Base-by-base conservation (phyloP, 2,797 vertebrate genomes). In the Australoheros facetus region DNA sequence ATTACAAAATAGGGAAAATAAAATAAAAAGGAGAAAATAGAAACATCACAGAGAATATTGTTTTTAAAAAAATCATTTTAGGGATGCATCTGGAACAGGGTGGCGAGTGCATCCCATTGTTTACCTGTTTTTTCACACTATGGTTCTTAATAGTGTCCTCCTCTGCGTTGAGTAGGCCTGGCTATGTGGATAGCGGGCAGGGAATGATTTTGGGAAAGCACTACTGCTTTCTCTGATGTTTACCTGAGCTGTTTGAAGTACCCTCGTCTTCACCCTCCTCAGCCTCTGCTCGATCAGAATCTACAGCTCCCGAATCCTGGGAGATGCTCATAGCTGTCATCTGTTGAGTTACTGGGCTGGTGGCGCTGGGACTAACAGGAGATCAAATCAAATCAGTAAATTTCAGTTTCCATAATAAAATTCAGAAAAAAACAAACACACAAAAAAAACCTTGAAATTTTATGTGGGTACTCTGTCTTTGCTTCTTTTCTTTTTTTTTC, bases 291-390 rank as follows among this genome's bases (percentile, higher is more conserved):
- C 92, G 91, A 79, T 97, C 96, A 3, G 95, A 94, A 83, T 97
- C 96, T 0, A 91, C 92, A 75, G 94, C 91, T 74, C 78, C 93
- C 4, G 95, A 93, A 45, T 97, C 96, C 89, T 96, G 96, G 78
- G 96, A 97, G 92, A 97, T 97, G 95, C 96, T 97, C 97, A 97
- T 97, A 23, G 96, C 96, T 0, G 97, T 97, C 97, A 97, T 97
- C 93, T 97, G 97, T 91, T 97, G 96, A 81, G 97, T 97, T 90
- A 97, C 97, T 56, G 97, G 97, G 87, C 95, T 96, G 84, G 96
- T 95, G 53, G 95, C 96, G 53, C 95, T 95, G 79, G 91, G 92
- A 80, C 91, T 93, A 78, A 48, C 14, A 77, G 37, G 21, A 86
- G 13, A 78, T 64, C 21, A 77, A 73, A 82, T 4, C 23, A 66